These are phyloP conservation scores for Delia radicum DNA, from an alignment of 1,140 invertebrate species.

Conservation along the genomic window DNA sequence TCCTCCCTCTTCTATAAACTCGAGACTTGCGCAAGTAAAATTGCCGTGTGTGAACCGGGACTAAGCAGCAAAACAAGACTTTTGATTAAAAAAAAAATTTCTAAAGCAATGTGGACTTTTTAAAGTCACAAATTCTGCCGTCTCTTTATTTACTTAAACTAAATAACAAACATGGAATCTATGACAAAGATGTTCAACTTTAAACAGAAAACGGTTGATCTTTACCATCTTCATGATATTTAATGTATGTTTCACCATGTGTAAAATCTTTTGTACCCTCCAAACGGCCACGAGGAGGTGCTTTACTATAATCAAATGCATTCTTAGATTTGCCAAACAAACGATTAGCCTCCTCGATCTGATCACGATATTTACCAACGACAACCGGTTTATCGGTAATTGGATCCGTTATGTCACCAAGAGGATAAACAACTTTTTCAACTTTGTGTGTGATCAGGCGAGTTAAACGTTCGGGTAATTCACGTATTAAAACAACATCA, in stretches of 20 bases:
- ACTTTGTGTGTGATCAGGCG: conserved; percentile 77
- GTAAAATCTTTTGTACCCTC: conserved; percentile 80
- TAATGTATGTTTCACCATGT: conserved; percentile 71
- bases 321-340: conserved; percentile 69
- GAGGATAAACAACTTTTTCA: conserved; percentile 74
- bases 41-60: too few species aligned
- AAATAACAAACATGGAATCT: neutral
- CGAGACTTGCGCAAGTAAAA: too few species aligned
- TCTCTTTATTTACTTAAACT: neutral
- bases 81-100: too few species aligned
- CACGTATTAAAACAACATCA: conserved; percentile 77
- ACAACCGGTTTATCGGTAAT: conserved; percentile 78
- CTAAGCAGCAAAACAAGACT: too few species aligned
- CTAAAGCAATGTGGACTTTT: too few species aligned
- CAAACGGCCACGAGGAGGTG: conserved; percentile 75
- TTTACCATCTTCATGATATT: conserved; percentile 72
- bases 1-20: too few species aligned
- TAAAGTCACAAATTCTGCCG: too few species aligned
- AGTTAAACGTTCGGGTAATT: conserved; percentile 70
- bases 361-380: conserved; percentile 70
- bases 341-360: conserved; percentile 67
- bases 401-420: conserved; percentile 81
- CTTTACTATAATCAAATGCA: conserved; percentile 75
- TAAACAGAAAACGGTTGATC: conserved; percentile 68
- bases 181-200: too few species aligned